Conservation (phyloP, 1,140 invertebrate genomes). For the Latrodectus geometricus region DNA sequence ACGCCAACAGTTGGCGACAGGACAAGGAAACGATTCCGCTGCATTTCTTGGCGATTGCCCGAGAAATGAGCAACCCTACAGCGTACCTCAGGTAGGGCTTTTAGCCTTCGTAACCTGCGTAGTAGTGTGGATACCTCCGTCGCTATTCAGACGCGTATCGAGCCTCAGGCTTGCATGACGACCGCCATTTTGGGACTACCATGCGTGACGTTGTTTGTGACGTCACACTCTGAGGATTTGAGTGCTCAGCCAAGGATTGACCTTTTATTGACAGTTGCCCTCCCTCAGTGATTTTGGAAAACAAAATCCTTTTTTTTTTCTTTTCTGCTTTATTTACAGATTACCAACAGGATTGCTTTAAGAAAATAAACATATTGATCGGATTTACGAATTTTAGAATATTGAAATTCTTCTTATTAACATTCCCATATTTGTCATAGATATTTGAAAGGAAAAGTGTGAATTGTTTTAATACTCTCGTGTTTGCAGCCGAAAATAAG, state of each 20-base stretch:
- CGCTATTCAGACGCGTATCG: slow-evolving; percentile 47
- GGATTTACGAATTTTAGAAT: neutral
- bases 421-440: neutral
- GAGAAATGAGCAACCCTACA: slow-evolving; percentile 28
- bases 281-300: slow-evolving; percentile 15
- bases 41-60: slow-evolving; percentile 31
- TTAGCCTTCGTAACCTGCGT: slow-evolving; percentile 21
- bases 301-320: neutral
- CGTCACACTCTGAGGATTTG: slow-evolving; percentile 50
- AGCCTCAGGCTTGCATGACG: slow-evolving; percentile 45
- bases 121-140: slow-evolving; percentile 41
- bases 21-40: too few relatives aligned
- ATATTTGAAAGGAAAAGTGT: neutral
- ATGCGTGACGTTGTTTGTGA: slow-evolving; percentile 56
- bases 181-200: slow-evolving; percentile 51
- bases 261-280: slow-evolving; percentile 44
- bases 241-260: slow-evolving; percentile 44
- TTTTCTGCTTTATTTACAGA: neutral
- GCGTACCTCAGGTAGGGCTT: slow-evolving; percentile 44
- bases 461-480: neutral
- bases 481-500: neutral
- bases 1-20: slow-evolving; percentile 36
- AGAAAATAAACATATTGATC: neutral
- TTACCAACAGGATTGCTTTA: neutral
- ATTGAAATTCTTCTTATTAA: neutral